Percentiles rank a stretch among this genome's conserved stretches.
Evolutionary conservation across 53 echinoderm and acorn worm genomes (phyloP).

Genomic region (Stichopus horrens): DNA sequence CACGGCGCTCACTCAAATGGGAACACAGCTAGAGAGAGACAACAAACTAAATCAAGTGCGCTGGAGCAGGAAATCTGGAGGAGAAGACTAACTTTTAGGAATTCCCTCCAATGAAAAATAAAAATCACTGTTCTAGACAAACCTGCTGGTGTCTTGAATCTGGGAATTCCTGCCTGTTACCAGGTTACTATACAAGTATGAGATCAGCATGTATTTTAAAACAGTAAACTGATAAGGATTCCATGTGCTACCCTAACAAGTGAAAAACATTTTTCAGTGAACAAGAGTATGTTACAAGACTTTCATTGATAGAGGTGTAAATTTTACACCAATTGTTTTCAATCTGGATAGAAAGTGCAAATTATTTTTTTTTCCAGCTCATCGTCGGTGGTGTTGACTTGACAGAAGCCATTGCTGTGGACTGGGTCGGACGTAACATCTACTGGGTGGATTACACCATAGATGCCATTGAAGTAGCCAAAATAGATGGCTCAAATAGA

Average conservation of each 20-base stretch:
- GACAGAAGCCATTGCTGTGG: slow-evolving; percentile 56
- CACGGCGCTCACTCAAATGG: too few species aligned
- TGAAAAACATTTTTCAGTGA: background rate
- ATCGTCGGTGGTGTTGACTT: slow-evolving; percentile 51
- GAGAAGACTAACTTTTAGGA: too few species aligned
- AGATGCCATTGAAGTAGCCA: slow-evolving; percentile 57
- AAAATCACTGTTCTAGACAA: too few species aligned
- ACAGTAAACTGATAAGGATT: background rate
- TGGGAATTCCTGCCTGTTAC: too few species aligned
- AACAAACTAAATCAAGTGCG: too few species aligned
- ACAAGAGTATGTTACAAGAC: background rate
- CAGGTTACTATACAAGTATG: too few species aligned
- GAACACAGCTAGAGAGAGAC: too few species aligned
- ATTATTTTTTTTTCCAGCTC: slow-evolving; percentile 38
- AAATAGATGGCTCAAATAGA: slow-evolving; percentile 53
- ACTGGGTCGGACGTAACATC: slow-evolving; percentile 72
- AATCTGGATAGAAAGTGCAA: too few species aligned
- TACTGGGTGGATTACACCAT: slow-evolving; percentile 61
- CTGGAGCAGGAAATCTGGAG: too few species aligned
- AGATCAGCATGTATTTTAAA: too few species aligned
- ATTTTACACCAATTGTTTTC: background rate
- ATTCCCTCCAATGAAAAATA: too few species aligned
- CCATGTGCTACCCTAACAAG: background rate
- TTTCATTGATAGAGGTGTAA: background rate
- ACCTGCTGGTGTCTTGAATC: too few species aligned